Base-by-base conservation (phyloP, 2,797 vertebrate species). In the Lemur catta region DNA sequence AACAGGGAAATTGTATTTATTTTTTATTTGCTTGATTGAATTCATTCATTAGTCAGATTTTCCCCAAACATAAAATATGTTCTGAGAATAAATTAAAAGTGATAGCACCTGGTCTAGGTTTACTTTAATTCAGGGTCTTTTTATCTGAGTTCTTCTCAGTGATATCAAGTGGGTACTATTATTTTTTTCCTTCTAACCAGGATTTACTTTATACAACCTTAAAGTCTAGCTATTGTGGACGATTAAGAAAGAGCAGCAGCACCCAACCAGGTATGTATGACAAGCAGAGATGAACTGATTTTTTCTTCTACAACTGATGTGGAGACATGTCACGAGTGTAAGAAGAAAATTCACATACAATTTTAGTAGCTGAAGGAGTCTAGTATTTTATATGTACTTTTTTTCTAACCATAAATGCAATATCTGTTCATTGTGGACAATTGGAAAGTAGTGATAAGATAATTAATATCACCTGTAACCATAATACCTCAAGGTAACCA, bases 1-100 rank as follows among this genome's bases (percentile, higher is more conserved):
- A 87, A 94, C 67, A 96, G 67, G 75, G 38, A 96, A 91, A 91
- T 82, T 87, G 14, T 94, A 90, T 84, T 94, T 93, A 90, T 71
- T 96, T 98, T 88, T 90, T 88, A 12, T 88, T 95, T 96, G 61
- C 80, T 92, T 97, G 88, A 96, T 85, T 97, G 78, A 91, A 91
- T 96, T 96, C 67, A 71, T 81, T 95, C 96, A 97, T 95, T 93
- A 96, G 72, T 10, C 41, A 96, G 61, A 93, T 81, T 93, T 94
- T 90, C 61, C 92, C 93, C 63, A 94, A 95, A 88, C 65, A 74
- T 48, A 65, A 90, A 96, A 93, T 78, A 28, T 38, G 72, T 97
- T 81, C 69, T 33, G 22, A 82, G 92, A 96, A 95, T 95, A 96
- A 94, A 95, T 93, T 84, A 74, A 92, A 95, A 92, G 85, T 57